A percentile compares a stretch with the other conserved stretches of the same genome.
phyloP scores from a whole-genome alignment of 2,888 invertebrate species.

The Venusia cambrica region DNA sequence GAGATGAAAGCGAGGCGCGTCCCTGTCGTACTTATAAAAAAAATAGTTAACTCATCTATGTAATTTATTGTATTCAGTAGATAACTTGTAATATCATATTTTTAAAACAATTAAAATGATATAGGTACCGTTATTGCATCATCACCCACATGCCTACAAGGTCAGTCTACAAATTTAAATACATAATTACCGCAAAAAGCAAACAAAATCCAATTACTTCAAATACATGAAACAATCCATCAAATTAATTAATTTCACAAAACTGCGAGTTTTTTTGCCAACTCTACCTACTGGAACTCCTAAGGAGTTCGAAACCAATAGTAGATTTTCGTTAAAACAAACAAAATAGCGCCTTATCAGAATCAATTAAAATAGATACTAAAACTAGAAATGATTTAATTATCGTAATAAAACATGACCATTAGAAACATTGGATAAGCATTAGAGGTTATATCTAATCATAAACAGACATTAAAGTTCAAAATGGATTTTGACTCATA shows the following conservation, averaged over 20 bases:
- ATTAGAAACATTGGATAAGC: constrained; percentile 10
- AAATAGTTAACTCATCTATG: too few species aligned
- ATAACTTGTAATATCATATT: too few species aligned
- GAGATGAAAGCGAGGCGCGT: too few species aligned
- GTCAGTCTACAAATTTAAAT: too few species aligned
- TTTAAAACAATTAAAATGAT: too few species aligned
- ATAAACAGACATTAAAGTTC: too few species aligned
- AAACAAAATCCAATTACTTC: constrained; percentile 7
- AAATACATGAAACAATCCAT: constrained; percentile 12
- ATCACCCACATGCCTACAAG: constrained; percentile 1
- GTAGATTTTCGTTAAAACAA: constrained; percentile 23
- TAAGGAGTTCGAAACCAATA: constrained; percentile 15
- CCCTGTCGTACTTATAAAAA: too few species aligned
- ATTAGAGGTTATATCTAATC: too few species aligned
- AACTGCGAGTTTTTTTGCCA: constrained; percentile 13
- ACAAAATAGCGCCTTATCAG: constrained; percentile 20
- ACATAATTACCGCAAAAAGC: constrained; percentile 2
- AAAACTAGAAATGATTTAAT: constrained; percentile 14
- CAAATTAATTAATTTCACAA: constrained; percentile 9
- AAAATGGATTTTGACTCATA: too few species aligned
- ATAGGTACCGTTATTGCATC: too few species aligned
- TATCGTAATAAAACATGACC: constrained; percentile 19
- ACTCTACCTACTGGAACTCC: constrained; percentile 11
- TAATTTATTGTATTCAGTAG: too few species aligned
- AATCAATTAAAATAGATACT: constrained; percentile 21